phyloP scores from a whole-genome alignment of 2,888 invertebrate genomes.

The Labia minor region DNA sequence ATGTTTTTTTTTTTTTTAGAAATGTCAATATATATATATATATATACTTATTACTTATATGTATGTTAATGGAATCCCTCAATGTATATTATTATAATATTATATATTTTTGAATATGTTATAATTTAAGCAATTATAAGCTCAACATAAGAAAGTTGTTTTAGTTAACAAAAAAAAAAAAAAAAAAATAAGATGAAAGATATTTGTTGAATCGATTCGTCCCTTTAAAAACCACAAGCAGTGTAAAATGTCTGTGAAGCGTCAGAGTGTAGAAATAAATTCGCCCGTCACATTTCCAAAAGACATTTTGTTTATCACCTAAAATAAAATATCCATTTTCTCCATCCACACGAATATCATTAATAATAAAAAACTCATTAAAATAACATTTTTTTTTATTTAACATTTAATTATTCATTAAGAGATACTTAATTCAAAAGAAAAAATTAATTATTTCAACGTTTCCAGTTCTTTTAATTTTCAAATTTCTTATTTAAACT shows the following conservation, averaged over 20 bases:
- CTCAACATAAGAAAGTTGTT: neutral
- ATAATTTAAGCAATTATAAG: neutral
- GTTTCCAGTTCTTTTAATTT: no score
- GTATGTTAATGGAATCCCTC: constrained; percentile 16
- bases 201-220: constrained; percentile 8
- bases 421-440: no score
- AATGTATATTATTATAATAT: constrained; percentile 14
- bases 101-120: neutral
- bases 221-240: neutral
- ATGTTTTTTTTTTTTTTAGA: neutral
- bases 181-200: neutral
- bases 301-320: neutral
- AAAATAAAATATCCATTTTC: no score
- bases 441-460: no score
- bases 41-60: constrained; percentile 16
- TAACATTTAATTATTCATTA: no score
- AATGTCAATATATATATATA: neutral
- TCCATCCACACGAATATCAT: no score
- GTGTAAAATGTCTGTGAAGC: neutral
- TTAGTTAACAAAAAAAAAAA: neutral
- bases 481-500: no score
- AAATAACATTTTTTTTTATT: no score
- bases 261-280: constrained; percentile 3
- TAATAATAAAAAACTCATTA: no score
- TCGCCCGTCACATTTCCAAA: neutral